phyloP scores from a whole-genome alignment of 2,888 invertebrate species.

The Villa cingulata region DNA sequence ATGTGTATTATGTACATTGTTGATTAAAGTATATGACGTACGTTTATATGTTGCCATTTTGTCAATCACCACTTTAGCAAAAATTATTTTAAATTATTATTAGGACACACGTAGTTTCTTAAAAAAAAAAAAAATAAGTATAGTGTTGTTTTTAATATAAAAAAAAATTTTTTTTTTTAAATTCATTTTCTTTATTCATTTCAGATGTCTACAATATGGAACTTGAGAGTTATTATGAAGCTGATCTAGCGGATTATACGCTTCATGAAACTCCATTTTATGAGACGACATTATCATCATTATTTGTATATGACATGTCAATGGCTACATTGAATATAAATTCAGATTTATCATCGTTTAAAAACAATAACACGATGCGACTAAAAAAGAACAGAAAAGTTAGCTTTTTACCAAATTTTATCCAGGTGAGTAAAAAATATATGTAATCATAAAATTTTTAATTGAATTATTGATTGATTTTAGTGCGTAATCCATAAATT shows the following conservation, averaged over 20 bases:
- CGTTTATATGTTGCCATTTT: no score
- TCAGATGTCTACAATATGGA: conserved; percentile 15
- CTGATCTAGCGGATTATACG: conserved; percentile 17
- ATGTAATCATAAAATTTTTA: no score
- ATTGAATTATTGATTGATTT: no score
- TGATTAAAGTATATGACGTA: no score
- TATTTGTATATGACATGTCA: conserved; percentile 11
- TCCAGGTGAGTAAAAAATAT: conserved; percentile 30
- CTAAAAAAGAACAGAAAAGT: conserved; percentile 36
- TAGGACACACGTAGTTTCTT: no score
- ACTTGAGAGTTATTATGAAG: conserved; percentile 16
- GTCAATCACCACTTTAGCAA: no score
- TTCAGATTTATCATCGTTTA: conserved; percentile 1
- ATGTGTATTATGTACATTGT: no score
- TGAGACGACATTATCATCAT: conserved; percentile 10
- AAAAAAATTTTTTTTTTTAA: background rate
- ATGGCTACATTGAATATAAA: conserved; percentile 11
- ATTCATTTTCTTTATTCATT: background rate
- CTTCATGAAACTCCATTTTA: conserved; percentile 17
- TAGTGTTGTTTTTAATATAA: no score
- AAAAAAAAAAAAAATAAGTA: no score
- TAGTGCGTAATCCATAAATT: no score
- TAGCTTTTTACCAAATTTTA: conserved; percentile 33
- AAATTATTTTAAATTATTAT: no score
- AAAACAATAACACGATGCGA: conserved; percentile 22